Base-by-base conservation (phyloP, 2,888 invertebrate genomes). In the Brenthis ino region DNA sequence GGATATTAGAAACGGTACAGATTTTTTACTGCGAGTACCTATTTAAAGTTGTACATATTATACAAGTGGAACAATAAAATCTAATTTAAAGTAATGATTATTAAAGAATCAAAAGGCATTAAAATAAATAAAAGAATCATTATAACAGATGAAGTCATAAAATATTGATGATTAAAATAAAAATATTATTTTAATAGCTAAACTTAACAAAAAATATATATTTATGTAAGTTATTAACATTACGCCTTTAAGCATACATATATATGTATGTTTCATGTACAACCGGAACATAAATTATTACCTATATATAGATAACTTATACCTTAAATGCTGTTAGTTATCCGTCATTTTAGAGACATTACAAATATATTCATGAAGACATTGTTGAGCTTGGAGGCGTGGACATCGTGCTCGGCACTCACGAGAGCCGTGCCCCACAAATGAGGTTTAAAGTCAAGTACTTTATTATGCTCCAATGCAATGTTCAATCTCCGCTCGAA, bases 351-450 rank as follows among this genome's bases (percentile, higher is more conserved):
- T 14, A 63, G 33, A 51, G 51, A 11, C 37, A 61, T 51, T 61
- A 33, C 20, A 2, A 37, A 33, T 16, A 60, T 60, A 60, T 53
- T 63, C 53, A 66, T 66, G 53, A 66, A 66, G 66, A 51, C 60
- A 60, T 66, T 60, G 66, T 54, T 54, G 58, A 13, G 57, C 16
- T n/a, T 33, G 60, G 66, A 60, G 66, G 66, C 66, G 66, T 60
- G 54, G 66, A 66, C 54, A 47, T 66, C 66, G 66, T 66, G 66
- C 53, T 53, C 66, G 47, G 33, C 54, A 60, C 57, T 57, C 56
- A 57, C 65, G 65, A 60, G n/a, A 58, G 47, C 66, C 58, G 66
- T 66, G 54, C 58, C 51, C 28, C 58, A 60, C 47, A 60, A 66
- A 66, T 66, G 66, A 66, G 58, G 47, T 2, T 53, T 50, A 50